Evolutionary conservation across 2,888 invertebrate genomes (phyloP).

Genomic region (Andrena haemorrhoa): DNA sequence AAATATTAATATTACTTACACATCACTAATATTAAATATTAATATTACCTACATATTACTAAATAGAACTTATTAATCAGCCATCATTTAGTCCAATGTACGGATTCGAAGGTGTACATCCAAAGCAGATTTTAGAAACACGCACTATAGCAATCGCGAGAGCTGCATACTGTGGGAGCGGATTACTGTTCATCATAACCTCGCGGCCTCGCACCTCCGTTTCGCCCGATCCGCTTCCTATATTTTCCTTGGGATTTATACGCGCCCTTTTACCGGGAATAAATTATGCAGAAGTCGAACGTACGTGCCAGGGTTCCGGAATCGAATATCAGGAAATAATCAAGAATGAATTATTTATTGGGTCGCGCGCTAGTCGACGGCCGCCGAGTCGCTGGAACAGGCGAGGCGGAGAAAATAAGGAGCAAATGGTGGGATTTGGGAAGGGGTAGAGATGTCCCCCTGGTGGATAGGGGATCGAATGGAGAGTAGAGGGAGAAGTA

Average conservation of each 20-base stretch:
- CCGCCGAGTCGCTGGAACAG: background rate
- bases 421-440: background rate
- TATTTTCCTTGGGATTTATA: conserved; percentile 55
- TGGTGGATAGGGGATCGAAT: background rate
- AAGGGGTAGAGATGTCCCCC: background rate
- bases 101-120: background rate
- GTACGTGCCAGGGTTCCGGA: conserved; percentile 61
- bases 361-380: conserved; percentile 34
- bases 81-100: too few relatives aligned
- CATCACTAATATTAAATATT: too few relatives aligned
- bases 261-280: conserved; percentile 54
- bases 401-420: background rate
- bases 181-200: background rate
- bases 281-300: conserved; percentile 64
- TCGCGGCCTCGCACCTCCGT: background rate
- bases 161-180: too few relatives aligned
- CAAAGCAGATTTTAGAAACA: too few relatives aligned
- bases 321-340: conserved; percentile 68
- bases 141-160: too few relatives aligned
- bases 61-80: too few relatives aligned
- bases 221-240: conserved; percentile 4
- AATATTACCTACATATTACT: too few relatives aligned
- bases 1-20: too few relatives aligned
- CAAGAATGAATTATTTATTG: conserved; percentile 71
- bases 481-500: background rate